Percentiles rank a stretch among this genome's conserved stretches.
Conservation (phyloP, 2,113 vertebrate genomes). For the Saimiri boliviensis region DNA sequence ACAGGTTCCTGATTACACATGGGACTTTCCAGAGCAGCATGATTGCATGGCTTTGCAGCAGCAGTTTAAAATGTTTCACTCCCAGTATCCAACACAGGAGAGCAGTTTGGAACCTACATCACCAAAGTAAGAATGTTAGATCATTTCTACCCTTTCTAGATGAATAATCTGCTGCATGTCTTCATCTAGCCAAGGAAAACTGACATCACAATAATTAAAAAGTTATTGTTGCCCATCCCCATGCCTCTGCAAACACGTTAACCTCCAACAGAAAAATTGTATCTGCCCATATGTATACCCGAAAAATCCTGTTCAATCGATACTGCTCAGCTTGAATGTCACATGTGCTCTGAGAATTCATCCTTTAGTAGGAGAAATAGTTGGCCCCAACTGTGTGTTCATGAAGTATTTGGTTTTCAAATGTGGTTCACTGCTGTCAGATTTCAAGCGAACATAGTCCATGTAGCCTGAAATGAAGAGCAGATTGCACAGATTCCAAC, state of each 20-base stretch:
- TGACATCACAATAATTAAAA: not conserved
- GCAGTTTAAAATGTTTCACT: not conserved
- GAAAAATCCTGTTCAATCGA: not conserved
- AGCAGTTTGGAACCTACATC: not conserved
- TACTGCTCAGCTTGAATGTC: fast-evolving
- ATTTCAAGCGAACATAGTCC: not conserved
- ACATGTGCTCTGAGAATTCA: not conserved
- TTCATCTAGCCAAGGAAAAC: not conserved
- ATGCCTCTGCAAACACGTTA: not conserved
- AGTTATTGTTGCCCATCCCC: not conserved
- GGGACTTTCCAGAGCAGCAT: not conserved
- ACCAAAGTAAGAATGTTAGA: not conserved
- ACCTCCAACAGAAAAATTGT: not conserved
- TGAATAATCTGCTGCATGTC: no score
- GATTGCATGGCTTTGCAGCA: not conserved
- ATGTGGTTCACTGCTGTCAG: no score
- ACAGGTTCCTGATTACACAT: not conserved
- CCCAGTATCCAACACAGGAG: not conserved
- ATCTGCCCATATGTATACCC: not conserved
- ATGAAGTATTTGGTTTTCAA: not conserved
- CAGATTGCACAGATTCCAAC: not conserved
- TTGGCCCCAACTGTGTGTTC: not conserved
- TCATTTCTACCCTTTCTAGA: not conserved
- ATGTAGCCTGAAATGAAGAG: not conserved
- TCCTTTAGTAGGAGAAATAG: not conserved